phyloP scores from a whole-genome alignment of 2,113 vertebrate species.

The Junco hyemalis region DNA sequence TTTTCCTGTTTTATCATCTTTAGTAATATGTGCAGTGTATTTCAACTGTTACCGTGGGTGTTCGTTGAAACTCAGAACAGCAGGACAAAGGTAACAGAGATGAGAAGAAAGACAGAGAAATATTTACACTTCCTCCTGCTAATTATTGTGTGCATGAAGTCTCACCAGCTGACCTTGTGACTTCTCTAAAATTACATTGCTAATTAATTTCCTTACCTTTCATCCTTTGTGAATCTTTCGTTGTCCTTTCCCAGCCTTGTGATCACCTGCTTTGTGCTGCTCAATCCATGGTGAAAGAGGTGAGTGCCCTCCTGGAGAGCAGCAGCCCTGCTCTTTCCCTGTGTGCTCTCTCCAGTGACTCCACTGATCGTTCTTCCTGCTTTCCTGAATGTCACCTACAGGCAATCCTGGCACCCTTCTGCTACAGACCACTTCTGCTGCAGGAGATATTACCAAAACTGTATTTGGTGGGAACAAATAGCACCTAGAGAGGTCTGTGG shows the following conservation, averaged over 20 bases:
- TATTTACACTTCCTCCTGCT: neutral
- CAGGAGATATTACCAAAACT: neutral
- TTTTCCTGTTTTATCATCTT: neutral
- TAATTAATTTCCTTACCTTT: slow-evolving; percentile 49
- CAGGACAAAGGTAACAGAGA: neutral
- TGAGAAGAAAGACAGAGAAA: neutral
- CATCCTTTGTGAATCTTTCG: slow-evolving; percentile 5
- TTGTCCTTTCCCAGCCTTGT: neutral
- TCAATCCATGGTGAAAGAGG: neutral
- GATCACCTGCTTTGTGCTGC: neutral
- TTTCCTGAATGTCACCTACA: neutral
- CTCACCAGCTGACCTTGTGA: neutral
- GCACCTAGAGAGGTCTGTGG: accelerated
- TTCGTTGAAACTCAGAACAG: neutral
- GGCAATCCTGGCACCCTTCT: neutral
- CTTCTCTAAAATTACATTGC: slow-evolving; percentile 10
- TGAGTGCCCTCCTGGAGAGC: neutral
- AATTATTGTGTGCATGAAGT: neutral
- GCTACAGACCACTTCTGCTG: neutral
- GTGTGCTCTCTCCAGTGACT: neutral
- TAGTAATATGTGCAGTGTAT: neutral
- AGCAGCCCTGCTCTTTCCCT: neutral
- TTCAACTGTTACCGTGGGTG: neutral
- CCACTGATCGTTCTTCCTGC: neutral
- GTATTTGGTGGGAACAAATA: neutral